Base-by-base conservation (phyloP, 2,113 vertebrate genomes). In the Archilochus colubris region DNA sequence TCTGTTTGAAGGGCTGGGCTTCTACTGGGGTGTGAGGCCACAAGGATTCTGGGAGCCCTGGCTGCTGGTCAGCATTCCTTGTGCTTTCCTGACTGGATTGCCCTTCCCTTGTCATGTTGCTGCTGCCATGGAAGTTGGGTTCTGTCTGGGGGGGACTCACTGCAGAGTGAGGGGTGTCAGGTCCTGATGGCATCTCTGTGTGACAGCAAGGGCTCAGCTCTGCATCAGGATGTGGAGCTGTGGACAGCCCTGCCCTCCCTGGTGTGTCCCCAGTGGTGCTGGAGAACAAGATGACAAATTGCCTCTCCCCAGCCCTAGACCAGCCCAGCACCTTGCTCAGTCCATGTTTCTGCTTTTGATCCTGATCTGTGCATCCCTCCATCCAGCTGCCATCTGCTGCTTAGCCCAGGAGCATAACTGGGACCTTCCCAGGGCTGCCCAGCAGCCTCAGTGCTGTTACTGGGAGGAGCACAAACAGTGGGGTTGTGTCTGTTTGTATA, bases 121-220 rank as follows among this genome's bases (percentile, higher is more conserved):
- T 43, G 12, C 9, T 43, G 6, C 40, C 1, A 1, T 72, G 66
- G 66, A 48, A 43, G 33, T 3, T 44, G 75, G 23, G 40, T 11
- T 64, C 30, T 58, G 30, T 67, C 25, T 19, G 46, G 46, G 69
- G 2, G 36, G 36, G 36, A 38, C 36, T 38, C 36, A 38, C 36
- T 38, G 36, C 36, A 62, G 43, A 36, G 59, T 0, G 2, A 48
- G 59, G 61, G 25, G 43, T 62, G 46, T 14, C 4, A 9, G 36
- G 62, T 54, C 1, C 0, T 14, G 40, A 43, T 19, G 30, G 10
- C 43, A 30, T 4, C 22, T 58, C 14, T 55, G 18, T 1, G 0
- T 51, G 58, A 43, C 24, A 57, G 22, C 28, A 23, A 4, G 55
- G 22, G 12, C 33, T 51, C 0, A 1, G 12, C 48, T 4, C 3